These are phyloP conservation scores for Horisme vitalbata DNA, from an alignment of 2,888 invertebrate genomes.

Conservation along the genomic window DNA sequence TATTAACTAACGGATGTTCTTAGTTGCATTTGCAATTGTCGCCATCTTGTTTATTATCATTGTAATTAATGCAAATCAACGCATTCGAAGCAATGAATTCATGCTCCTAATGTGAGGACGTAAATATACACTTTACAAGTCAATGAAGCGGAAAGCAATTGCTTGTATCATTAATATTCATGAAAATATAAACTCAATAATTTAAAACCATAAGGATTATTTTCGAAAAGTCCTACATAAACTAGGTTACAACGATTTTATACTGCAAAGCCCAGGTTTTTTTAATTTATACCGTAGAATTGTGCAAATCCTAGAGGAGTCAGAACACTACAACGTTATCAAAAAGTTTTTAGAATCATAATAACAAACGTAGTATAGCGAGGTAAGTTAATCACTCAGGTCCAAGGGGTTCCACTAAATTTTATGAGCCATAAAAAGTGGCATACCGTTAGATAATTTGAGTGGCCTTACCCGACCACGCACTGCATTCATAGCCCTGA, in stretches of 20 bases:
- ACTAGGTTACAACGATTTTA: too few relatives aligned
- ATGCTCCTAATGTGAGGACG: neutral
- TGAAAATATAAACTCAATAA: too few relatives aligned
- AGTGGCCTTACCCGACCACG: conserved; percentile 14
- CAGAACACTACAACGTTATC: too few relatives aligned
- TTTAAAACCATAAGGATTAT: too few relatives aligned
- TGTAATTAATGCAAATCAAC: conserved; percentile 10
- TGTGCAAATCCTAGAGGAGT: too few relatives aligned
- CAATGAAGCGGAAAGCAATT: conserved; percentile 1
- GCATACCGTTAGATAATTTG: conserved; percentile 8
- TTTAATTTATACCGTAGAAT: too few relatives aligned
- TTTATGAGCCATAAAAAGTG: conserved; percentile 15
- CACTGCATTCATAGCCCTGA: conserved; percentile 11
- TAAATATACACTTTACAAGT: conserved; percentile 8
- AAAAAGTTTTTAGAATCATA: too few relatives aligned
- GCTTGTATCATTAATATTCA: neutral
- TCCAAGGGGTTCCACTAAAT: neutral
- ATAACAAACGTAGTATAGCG: too few relatives aligned
- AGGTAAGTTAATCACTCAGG: neutral
- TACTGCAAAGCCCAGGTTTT: too few relatives aligned
- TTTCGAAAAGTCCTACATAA: too few relatives aligned
- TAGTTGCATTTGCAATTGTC: neutral
- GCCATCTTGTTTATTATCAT: conserved; percentile 2
- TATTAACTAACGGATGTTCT: too few relatives aligned
- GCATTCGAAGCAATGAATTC: conserved; percentile 8